These are phyloP conservation scores for Papilio polytes DNA, from an alignment of 1,140 invertebrate species.

Conservation along the genomic window DNA sequence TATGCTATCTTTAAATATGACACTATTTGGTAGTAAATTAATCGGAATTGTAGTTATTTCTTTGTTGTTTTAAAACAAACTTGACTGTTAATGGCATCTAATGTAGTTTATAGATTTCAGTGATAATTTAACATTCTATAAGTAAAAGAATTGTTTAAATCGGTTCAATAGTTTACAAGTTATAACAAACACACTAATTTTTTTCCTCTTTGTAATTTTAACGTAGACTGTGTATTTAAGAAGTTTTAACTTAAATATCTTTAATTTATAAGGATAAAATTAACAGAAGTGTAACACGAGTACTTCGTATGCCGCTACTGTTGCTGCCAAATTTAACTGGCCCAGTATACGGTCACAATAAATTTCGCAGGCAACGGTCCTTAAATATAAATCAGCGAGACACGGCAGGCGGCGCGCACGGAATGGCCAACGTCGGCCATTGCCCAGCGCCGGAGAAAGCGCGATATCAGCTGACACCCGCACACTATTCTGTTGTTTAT, in stretches of 20 bases:
- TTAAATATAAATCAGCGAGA: slow-evolving; percentile 34
- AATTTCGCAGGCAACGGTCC: slow-evolving; percentile 35
- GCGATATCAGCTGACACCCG: slow-evolving; percentile 28
- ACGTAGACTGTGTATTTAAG: too few relatives aligned
- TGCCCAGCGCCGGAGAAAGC: slow-evolving; percentile 36
- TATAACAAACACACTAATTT: too few relatives aligned
- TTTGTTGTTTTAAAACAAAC: too few relatives aligned
- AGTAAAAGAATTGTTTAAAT: too few relatives aligned
- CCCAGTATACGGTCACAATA: slow-evolving; percentile 26
- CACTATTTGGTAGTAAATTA: too few relatives aligned
- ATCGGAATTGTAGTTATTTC: too few relatives aligned
- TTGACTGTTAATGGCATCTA: too few relatives aligned
- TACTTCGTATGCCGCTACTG: slow-evolving; percentile 25
- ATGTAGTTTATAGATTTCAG: too few relatives aligned
- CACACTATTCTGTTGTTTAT: not conserved
- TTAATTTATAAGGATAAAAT: slow-evolving; percentile 14
- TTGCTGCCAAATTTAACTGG: slow-evolving; percentile 6
- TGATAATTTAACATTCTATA: too few relatives aligned
- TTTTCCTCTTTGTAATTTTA: too few relatives aligned
- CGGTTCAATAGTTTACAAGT: too few relatives aligned
- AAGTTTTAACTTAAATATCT: too few relatives aligned
- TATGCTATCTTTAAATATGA: not conserved
- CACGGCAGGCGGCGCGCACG: not conserved
- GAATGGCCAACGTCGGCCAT: slow-evolving; percentile 35
- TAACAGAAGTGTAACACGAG: slow-evolving; percentile 8